phyloP scores from a whole-genome alignment of 2,797 vertebrate genomes.

The Pantherophis vulpinus region DNA sequence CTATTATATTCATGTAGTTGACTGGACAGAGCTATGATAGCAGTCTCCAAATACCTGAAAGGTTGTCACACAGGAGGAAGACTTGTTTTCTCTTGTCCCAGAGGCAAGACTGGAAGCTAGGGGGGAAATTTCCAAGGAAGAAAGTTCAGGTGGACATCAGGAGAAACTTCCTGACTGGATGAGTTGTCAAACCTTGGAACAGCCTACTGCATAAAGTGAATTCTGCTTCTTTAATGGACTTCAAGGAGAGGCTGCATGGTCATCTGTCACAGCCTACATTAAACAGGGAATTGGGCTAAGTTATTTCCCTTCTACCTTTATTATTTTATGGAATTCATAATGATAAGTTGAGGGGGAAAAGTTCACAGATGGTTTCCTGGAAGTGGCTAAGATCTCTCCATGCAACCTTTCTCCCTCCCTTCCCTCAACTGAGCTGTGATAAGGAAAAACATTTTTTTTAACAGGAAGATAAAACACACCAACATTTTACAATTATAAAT shows the following conservation, averaged over 20 bases:
- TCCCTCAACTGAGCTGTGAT: neutral
- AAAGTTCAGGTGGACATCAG: neutral
- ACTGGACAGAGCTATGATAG: neutral
- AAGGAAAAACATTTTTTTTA: neutral
- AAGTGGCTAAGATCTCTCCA: neutral
- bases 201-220: neutral
- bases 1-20: neutral
- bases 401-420: neutral
- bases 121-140: neutral
- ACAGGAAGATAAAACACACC: neutral
- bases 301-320: neutral
- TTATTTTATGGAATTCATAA: neutral
- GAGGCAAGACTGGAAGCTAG: neutral
- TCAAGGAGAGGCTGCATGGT: neutral
- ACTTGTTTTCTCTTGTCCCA: neutral
- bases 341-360: neutral
- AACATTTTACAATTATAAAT: neutral
- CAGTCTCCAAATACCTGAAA: neutral
- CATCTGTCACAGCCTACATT: neutral
- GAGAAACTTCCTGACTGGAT: neutral
- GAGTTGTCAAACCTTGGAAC: neutral
- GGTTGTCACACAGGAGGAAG: neutral
- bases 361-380: neutral
- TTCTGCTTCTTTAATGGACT: neutral
- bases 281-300: neutral